phyloP scores from a whole-genome alignment of 2,888 invertebrate genomes.

The Lampropteryx suffumata region DNA sequence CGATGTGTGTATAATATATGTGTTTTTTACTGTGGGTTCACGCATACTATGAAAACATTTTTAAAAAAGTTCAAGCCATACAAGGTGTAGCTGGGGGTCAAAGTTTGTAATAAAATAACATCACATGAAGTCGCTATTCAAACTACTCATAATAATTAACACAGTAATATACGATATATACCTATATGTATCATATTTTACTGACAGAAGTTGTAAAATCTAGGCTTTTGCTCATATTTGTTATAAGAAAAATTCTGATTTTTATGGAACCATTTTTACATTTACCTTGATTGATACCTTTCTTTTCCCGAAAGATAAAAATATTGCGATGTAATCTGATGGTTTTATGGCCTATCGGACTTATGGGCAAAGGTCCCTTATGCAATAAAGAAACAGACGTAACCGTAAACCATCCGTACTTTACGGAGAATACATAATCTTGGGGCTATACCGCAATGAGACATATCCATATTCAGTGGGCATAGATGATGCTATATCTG shows the following conservation, averaged over 20 bases:
- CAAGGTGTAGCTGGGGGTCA: too few relatives aligned
- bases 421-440: conserved; percentile 31
- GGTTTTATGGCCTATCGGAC: conserved; percentile 32
- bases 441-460: conserved; percentile 25
- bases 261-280: conserved; percentile 6
- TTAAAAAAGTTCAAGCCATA: too few relatives aligned
- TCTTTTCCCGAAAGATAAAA: conserved; percentile 16
- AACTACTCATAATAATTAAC: too few relatives aligned
- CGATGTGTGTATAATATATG: too few relatives aligned
- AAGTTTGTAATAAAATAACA: too few relatives aligned
- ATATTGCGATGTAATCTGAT: conserved; percentile 20
- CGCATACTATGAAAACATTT: too few relatives aligned
- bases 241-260: not conserved
- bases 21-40: too few relatives aligned
- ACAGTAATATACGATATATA: too few relatives aligned
- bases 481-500: conserved; percentile 13
- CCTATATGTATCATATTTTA: too few relatives aligned
- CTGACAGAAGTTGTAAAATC: too few relatives aligned
- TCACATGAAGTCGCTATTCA: too few relatives aligned
- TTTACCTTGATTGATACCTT: conserved; percentile 7
- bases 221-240: too few relatives aligned
- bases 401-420: conserved; percentile 29
- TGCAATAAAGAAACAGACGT: conserved; percentile 23
- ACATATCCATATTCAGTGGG: conserved; percentile 30
- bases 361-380: conserved; percentile 26